Conservation (phyloP, 2,888 invertebrate species). For the Spialia ferax region DNA sequence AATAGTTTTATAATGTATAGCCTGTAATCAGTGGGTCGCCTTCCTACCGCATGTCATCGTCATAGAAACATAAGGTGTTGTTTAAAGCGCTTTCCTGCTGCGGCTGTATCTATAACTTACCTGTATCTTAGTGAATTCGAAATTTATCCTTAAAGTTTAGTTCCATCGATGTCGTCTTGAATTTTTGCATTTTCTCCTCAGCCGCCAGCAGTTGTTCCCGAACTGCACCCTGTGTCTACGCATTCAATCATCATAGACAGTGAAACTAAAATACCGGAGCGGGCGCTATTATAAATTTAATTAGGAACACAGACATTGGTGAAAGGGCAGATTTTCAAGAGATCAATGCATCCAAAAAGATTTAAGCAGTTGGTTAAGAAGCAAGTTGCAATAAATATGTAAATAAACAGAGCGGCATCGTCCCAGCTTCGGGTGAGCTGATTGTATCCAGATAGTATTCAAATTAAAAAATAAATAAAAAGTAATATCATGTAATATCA, state of each 20-base stretch:
- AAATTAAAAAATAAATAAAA: constrained; percentile 72
- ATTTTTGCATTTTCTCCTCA: constrained; percentile 41
- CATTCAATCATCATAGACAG: constrained; percentile 76
- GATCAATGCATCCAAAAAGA: constrained; percentile 33
- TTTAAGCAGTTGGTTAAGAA: constrained; percentile 60
- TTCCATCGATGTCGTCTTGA: constrained; percentile 38
- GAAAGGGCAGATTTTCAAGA: constrained; percentile 35
- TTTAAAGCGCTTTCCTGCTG: constrained; percentile 37
- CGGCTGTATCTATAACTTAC: constrained; percentile 32
- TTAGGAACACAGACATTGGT: constrained; percentile 30
- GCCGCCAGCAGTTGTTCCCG: constrained; percentile 39
- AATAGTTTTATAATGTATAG: constrained; percentile 75
- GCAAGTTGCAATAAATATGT: constrained; percentile 83
- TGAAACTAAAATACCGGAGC: constrained; percentile 65
- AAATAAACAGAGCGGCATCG: constrained; percentile 75
- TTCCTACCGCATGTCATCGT: constrained; percentile 67
- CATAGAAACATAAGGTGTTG: constrained; percentile 56
- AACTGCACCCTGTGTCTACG: constrained; percentile 48
- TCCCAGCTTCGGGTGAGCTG: constrained; percentile 73
- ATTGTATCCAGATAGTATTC: constrained; percentile 78
- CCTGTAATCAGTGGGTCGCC: constrained; percentile 52
- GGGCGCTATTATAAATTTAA: constrained; percentile 45
- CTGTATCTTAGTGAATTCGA: constrained; percentile 26
- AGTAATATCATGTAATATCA: constrained; percentile 81
- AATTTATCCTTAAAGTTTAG: constrained; percentile 37